A percentile compares a stretch with the other conserved stretches of the same genome.
phyloP scores from a whole-genome alignment of 2,113 vertebrate genomes.

The Urocolius indicus region DNA sequence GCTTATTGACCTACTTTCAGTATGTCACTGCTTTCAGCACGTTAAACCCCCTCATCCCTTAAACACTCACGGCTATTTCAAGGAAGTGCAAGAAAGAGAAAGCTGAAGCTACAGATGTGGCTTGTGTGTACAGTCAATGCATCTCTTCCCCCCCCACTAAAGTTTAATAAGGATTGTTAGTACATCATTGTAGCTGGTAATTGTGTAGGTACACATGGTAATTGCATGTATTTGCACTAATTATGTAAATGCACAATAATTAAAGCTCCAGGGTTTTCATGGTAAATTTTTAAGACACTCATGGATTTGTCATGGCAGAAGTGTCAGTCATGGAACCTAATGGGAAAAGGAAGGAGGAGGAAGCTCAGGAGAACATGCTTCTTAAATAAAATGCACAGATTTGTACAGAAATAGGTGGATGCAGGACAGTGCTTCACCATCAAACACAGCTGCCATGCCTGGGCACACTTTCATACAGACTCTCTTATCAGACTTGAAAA shows the following conservation, averaged over 20 bases:
- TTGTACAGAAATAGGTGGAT: not conserved
- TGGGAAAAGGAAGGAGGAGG: not conserved
- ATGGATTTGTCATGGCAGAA: slow-evolving; percentile 72
- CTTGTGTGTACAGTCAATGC: not conserved
- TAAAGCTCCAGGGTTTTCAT: slow-evolving; percentile 73
- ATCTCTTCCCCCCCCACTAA: slow-evolving; percentile 34
- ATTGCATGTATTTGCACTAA: slow-evolving; percentile 78
- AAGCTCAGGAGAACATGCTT: not conserved
- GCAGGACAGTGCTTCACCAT: not conserved
- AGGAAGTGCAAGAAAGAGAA: not conserved
- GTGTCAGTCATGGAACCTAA: slow-evolving; percentile 30
- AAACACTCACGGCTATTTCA: not conserved
- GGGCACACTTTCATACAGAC: not conserved
- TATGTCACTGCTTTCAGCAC: not conserved
- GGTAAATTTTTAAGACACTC: slow-evolving; percentile 71
- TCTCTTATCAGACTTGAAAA: not conserved
- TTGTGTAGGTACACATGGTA: slow-evolving; percentile 76
- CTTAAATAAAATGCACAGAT: not conserved
- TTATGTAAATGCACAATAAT: slow-evolving; percentile 76
- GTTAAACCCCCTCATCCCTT: not conserved
- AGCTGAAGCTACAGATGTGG: not conserved
- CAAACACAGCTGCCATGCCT: not conserved
- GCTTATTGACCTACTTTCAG: slow-evolving; percentile 57
- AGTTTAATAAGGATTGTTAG: slow-evolving; percentile 74
- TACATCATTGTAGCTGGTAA: slow-evolving; percentile 74